Evolutionary conservation across 1,140 invertebrate species (phyloP), one percentile per base, ranked within the genome.

Genomic region (Hycleus phaleratus): DNA sequence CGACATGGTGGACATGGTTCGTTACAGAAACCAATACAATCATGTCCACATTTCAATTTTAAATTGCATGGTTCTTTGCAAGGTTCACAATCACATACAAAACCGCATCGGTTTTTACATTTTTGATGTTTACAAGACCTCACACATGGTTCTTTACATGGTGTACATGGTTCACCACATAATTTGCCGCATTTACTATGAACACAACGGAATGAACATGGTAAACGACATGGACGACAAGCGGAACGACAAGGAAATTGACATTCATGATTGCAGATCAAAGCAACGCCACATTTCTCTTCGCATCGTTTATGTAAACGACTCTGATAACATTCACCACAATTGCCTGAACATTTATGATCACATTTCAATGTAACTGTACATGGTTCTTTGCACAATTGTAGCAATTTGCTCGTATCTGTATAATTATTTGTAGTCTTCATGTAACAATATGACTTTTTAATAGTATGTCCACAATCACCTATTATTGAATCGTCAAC

Each of bases 181-280:
- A 64, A 59, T 24, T 75, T 73, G 0, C 60, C 65, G 66, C 85
- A 88, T 53, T 63, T 71, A 39, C 75, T 78, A 64, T 84, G 82
- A 12, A 59, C 48, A 70, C 86, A 89, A 45, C 68, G 72, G 49
- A 81, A 79, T 49, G 77, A 63, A 66, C 85, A 88, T 9, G 52
- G 63, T 49, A 74, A 69, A 26, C 70, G 71, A 68, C 85, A 87
- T 2, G 85, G 84, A 12, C 81, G 81, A 59, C 85, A 87, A 10
- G 73, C 64, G 51, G 77, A 68, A 45, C 79, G 76, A 61, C 84
- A 86, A 0, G 80, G 79, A 38, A 77, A 78, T 32, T 76, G 70
- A 68, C 87, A 89, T 77, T 71, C 66, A 67, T 89, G 86, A 43
- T 80, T 80, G 73, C 87, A 89, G 51, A 88, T 81, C 40, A 80